Percentiles rank a stretch among this genome's conserved stretches.
These are phyloP conservation scores for Eulimnadia texana DNA, from an alignment of 1,140 invertebrate species.

Conservation along the genomic window DNA sequence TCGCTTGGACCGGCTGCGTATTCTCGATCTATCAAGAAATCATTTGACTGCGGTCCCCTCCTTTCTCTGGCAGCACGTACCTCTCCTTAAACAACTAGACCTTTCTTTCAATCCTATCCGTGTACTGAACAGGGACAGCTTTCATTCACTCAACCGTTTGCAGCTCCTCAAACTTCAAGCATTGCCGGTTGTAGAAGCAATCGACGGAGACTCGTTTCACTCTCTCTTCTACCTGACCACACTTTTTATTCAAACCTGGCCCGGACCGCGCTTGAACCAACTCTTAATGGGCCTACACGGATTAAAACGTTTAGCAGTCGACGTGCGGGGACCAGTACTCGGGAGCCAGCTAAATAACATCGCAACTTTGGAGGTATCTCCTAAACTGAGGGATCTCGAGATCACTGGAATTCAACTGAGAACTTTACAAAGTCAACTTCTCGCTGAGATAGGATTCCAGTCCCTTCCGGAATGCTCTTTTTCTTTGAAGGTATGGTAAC, in stretches of 20 bases:
- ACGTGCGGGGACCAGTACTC: conserved; percentile 43
- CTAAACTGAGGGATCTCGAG: conserved; percentile 59
- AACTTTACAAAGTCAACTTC: conserved; percentile 18
- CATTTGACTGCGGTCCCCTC: conserved; percentile 45
- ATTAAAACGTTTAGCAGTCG: conserved; percentile 20
- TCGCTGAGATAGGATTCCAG: conserved; percentile 21
- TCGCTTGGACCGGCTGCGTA: conserved; percentile 42
- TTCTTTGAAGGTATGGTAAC: conserved; percentile 19
- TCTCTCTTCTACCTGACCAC: conserved; percentile 42
- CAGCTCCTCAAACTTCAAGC: conserved; percentile 31
- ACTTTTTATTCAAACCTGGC: conserved; percentile 28
- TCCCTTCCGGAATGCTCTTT: conserved; percentile 20
- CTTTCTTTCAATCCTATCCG: conserved; percentile 48
- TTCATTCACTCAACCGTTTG: conserved; percentile 30
- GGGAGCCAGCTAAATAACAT: conserved; percentile 49
- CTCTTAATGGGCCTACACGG: conserved; percentile 19
- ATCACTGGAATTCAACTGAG: conserved; percentile 53
- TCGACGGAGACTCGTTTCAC: conserved; percentile 40
- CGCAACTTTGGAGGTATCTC: conserved; percentile 21
- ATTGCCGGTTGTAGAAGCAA: conserved; percentile 29
- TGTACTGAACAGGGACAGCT: conserved; percentile 39
- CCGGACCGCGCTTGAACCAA: conserved; percentile 2
- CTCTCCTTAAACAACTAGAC: conserved; percentile 42
- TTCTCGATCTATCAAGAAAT: conserved; percentile 49
- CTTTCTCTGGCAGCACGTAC: conserved; percentile 40